phyloP scores from a whole-genome alignment of 2,113 vertebrate genomes.

The Tetrax tetrax region DNA sequence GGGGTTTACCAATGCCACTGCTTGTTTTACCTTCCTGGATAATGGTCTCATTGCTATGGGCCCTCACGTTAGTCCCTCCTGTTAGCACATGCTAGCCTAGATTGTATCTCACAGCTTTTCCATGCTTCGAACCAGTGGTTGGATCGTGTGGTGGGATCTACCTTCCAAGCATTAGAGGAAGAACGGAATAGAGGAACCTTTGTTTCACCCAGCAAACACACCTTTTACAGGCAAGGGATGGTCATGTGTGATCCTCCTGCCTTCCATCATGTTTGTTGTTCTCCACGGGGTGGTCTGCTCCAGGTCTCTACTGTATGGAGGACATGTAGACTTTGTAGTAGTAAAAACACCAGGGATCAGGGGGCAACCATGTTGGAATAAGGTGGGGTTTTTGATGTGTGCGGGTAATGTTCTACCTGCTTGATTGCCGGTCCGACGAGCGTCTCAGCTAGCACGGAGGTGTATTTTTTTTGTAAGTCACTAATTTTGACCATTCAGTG shows the following conservation, averaged over 20 bases:
- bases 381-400: rapidly evolving
- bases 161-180: background rate
- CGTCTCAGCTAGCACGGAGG: background rate
- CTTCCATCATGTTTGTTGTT: rapidly evolving
- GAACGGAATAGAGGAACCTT: background rate
- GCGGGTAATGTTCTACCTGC: background rate
- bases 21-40: background rate
- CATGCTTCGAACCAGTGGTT: background rate
- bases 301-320: background rate
- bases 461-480: background rate
- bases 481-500: background rate
- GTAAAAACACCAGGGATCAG: background rate
- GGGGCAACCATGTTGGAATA: background rate
- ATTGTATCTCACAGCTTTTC: background rate
- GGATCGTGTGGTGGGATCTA: background rate
- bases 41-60: background rate
- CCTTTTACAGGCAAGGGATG: background rate
- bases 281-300: background rate
- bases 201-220: background rate
- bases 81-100: background rate
- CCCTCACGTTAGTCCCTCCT: background rate
- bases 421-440: background rate
- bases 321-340: background rate
- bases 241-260: background rate
- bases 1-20: background rate